Base-by-base conservation (phyloP, 1,140 invertebrate genomes). In the Ceratosolen solmsi region DNA sequence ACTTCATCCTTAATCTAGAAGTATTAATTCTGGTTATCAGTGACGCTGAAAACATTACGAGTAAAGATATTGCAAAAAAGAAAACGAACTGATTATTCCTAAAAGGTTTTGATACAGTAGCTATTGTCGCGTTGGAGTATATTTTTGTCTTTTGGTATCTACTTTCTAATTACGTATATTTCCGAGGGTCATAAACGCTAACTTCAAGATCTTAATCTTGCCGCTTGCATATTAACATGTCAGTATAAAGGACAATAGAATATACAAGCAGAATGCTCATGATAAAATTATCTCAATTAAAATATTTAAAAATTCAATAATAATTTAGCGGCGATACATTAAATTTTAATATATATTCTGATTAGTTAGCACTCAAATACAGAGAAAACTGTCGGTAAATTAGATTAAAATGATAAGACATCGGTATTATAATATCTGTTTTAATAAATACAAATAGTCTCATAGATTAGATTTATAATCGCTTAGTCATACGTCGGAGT, bases 171-270 rank as follows among this genome's bases (percentile, higher is more conserved):
- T 36, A 38, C 54, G 54, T 58, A 75, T 25, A 56, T 58, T 74
- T 74, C n/a, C 72, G 30, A 58, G 33, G n/a, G 17, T 74, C 49
- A 22, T 74, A 74, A 74, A 72, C 49, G 46, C 20, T 33, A 41
- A 27, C 25, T 72, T 72, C 13, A 72, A 74, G 54, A 74, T 58
- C 25, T 11, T 13, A 60, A 75, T 56, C 73, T 33, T 15, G 33
- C 13, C 5, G 15, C 8, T 38, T n/a, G 5, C 33, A 11, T 38
- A n/a, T n/a, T 38, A 68, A 68, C 51, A 9, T 4, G 25, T 20
- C 27, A 65, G 27, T 11, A 22, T 22, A 54, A 2, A 22, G 20
- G 51, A 54, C 51, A 46, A 46, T 46, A 46, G 41, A 46, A 46
- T 46, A 7, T 46, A 7, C 41, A 46, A 46, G 13, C 13, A 46